Percentiles rank a stretch among this genome's conserved stretches.
Conservation (phyloP, 2,888 invertebrate species). For the Neocrepidodera transversa region DNA sequence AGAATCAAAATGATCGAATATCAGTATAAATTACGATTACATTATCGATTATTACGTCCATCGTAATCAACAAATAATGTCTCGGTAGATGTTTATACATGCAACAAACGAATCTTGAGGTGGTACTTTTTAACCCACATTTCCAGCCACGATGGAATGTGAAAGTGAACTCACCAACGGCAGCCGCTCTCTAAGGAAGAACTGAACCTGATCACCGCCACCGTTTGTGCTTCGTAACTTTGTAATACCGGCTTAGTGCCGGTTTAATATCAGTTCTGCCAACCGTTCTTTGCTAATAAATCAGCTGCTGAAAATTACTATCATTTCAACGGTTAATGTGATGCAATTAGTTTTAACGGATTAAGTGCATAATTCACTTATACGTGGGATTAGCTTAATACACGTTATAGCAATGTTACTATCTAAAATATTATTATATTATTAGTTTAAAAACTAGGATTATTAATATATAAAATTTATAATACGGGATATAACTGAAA, state of each 20-base stretch:
- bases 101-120: constrained; percentile 10
- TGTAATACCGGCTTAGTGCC: background rate
- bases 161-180: constrained; percentile 44
- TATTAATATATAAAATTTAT: too few species aligned
- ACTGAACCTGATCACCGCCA: constrained; percentile 27
- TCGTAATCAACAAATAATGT: background rate
- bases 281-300: background rate
- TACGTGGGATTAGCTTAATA: background rate
- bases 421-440: too few species aligned
- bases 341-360: background rate
- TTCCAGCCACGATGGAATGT: constrained; percentile 45
- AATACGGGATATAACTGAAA: too few species aligned
- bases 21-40: background rate
- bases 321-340: background rate
- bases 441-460: too few species aligned
- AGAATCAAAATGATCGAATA: too few species aligned
- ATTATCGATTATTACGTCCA: background rate
- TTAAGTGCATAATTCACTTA: background rate
- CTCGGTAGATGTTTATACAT: constrained; percentile 6
- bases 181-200: constrained; percentile 33
- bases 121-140: constrained; percentile 43
- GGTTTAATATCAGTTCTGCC: background rate
- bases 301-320: background rate
- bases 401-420: too few species aligned
- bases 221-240: background rate